Evolutionary conservation across 2,888 invertebrate genomes (phyloP).

Genomic region (Acleris holmiana): DNA sequence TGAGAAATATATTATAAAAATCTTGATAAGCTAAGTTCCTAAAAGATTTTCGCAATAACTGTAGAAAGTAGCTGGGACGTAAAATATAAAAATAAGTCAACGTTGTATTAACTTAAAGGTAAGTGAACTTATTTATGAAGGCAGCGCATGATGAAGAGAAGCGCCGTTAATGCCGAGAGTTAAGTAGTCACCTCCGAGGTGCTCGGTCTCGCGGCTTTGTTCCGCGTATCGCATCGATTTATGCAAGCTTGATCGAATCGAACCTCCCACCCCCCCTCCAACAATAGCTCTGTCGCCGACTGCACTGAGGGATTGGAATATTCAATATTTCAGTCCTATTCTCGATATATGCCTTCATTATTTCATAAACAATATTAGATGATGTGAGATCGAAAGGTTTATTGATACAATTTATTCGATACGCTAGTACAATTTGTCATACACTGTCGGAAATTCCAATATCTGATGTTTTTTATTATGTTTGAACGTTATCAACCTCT

Average conservation of each 20-base stretch:
- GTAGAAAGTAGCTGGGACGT: too few species aligned
- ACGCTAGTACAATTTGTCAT: conserved; percentile 9
- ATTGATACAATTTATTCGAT: conserved; percentile 17
- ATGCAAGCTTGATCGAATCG: conserved; percentile 80
- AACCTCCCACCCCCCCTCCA: conserved; percentile 52
- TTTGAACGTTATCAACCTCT: conserved; percentile 6
- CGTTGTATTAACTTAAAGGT: too few species aligned
- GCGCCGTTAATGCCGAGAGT: conserved; percentile 16
- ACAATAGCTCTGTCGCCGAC: conserved; percentile 59
- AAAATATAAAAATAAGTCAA: too few species aligned
- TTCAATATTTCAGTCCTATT: conserved; percentile 40
- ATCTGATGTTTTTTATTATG: conserved; percentile 5
- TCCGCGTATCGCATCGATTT: conserved; percentile 81
- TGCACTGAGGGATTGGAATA: conserved; percentile 50
- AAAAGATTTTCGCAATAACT: too few species aligned
- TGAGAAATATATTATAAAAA: too few species aligned
- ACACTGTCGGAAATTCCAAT: conserved; percentile 15
- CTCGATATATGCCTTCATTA: conserved; percentile 32
- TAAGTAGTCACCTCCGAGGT: conserved; percentile 41
- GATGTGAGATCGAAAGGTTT: conserved; percentile 12
- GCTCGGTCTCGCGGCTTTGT: conserved; percentile 76
- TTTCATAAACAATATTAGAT: conserved; percentile 31
- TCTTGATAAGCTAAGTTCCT: too few species aligned
- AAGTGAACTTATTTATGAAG: too few species aligned
- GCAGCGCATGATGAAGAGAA: neutral